These are phyloP conservation scores for Listrodromus nycthemerus DNA, from an alignment of 2,888 invertebrate genomes.

Conservation along the genomic window DNA sequence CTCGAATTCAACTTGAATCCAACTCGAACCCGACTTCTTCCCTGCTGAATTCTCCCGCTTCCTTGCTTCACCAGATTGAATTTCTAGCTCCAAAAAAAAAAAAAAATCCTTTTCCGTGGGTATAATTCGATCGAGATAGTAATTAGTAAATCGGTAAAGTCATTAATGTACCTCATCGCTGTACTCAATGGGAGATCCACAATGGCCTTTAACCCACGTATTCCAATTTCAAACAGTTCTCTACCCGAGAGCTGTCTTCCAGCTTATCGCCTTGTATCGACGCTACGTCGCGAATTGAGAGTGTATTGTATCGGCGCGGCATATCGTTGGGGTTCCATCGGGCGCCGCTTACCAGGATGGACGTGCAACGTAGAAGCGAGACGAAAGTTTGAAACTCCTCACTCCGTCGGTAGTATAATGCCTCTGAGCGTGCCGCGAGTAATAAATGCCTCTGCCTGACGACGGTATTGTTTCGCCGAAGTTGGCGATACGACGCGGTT, in stretches of 20 bases:
- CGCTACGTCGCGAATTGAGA: constrained; percentile 8
- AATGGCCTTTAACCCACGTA: background rate
- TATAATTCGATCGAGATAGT: too few species aligned
- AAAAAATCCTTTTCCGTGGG: too few species aligned
- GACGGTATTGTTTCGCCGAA: constrained; percentile 31
- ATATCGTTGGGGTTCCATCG: background rate
- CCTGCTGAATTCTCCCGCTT: too few species aligned
- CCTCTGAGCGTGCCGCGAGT: constrained; percentile 30
- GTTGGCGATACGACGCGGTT: constrained; percentile 16
- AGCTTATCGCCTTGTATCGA: constrained; percentile 1
- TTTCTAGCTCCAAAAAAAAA: background rate
- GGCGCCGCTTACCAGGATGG: background rate
- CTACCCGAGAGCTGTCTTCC: background rate
- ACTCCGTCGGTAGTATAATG: background rate
- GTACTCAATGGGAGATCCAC: background rate
- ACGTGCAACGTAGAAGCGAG: background rate
- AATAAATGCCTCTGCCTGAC: constrained; percentile 20
- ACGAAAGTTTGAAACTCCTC: constrained; percentile 6
- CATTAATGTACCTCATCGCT: background rate
- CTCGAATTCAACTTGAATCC: too few species aligned
- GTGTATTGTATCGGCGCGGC: background rate
- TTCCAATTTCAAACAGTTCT: background rate
- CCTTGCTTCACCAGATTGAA: too few species aligned
- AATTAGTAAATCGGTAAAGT: too few species aligned
- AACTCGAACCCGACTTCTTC: too few species aligned